Base-by-base conservation (phyloP, 2,888 invertebrate species). In the Abrostola tripartita region DNA sequence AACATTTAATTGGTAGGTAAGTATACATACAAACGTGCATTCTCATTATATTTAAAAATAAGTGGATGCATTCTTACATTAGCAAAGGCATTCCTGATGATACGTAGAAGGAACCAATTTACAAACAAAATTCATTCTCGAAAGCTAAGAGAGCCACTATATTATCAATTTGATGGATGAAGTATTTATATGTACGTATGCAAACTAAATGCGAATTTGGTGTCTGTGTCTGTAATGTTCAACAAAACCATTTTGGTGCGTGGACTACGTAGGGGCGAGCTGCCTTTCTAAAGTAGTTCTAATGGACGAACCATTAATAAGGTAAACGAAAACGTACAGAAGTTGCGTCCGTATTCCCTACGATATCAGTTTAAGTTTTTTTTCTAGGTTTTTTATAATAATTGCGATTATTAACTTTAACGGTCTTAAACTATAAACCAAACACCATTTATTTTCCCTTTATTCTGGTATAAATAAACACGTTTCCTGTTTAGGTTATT, bases 81-180 rank as follows among this genome's bases (percentile, higher is more conserved):
- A 68, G 52, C 78, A 60, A 53, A 71, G 72, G 73, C 79, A 79
- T 67, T 76, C 68, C 68, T 50, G 64, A 74, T 71, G 65, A 65
- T 58, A 78, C 44, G 44, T 47, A 14, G 47, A 62, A 64, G 35
- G 54, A 44, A 56, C 59, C 42, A 53, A 50, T 61, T 71, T 44
- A 52, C 52, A 68, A 77, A 66, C 11, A 65, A 76, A 76, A 74
- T 55, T 60, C 77, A 79, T 79, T 76, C 68, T 50, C 66, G 61
- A 50, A 71, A 69, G 61, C 73, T 68, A 68, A 61, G 50, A 50
- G 71, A 47, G 44, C 42, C 65, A 63, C 52, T 60, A 78, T 69
- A 24, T 14, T 44, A 53, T 58, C 51, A 71, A 51, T 54, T 65
- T 42, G 40, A 73, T 78, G 79, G 12, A 73, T 77, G 77, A 73